Percentiles rank a stretch among this genome's conserved stretches.
These are phyloP conservation scores for Laothoe populi DNA, from an alignment of 2,888 invertebrate genomes.

Conservation along the genomic window DNA sequence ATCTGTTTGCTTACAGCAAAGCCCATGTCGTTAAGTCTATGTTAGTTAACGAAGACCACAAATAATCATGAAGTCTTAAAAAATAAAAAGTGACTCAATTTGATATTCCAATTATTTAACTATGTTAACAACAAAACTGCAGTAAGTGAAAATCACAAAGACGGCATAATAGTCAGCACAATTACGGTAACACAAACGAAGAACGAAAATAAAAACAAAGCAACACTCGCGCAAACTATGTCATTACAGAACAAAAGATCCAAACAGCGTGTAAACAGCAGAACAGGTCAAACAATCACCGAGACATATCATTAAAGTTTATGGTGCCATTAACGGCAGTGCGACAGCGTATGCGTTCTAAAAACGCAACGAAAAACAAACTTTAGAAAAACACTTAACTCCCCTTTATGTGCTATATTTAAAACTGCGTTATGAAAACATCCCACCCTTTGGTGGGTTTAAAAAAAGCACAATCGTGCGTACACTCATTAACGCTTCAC, in stretches of 20 bases:
- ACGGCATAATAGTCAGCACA: background rate
- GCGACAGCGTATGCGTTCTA: conserved; percentile 33
- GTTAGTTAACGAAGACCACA: no score
- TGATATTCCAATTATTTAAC: no score
- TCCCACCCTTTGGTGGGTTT: conserved; percentile 52
- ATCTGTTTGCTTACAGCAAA: no score
- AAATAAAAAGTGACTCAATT: background rate
- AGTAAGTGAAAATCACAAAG: background rate
- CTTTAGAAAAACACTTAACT: conserved; percentile 60
- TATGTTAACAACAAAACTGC: background rate
- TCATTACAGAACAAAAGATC: conserved; percentile 7
- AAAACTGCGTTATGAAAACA: conserved; percentile 66
- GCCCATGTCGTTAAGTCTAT: no score
- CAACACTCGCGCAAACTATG: background rate
- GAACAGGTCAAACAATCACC: conserved; percentile 27
- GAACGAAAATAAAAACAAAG: background rate
- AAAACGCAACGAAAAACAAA: conserved; percentile 49
- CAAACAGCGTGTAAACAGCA: background rate
- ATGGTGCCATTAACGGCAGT: conserved; percentile 38
- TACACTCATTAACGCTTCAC: conserved; percentile 38
- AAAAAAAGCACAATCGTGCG: conserved; percentile 47
- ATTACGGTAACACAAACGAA: background rate
- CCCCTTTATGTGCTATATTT: conserved; percentile 63
- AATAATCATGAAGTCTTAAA: no score
- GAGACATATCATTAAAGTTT: conserved; percentile 45